Percentiles rank a stretch among this genome's conserved stretches.
phyloP scores from a whole-genome alignment of 1,140 invertebrate species.

The Chelonus insularis region DNA sequence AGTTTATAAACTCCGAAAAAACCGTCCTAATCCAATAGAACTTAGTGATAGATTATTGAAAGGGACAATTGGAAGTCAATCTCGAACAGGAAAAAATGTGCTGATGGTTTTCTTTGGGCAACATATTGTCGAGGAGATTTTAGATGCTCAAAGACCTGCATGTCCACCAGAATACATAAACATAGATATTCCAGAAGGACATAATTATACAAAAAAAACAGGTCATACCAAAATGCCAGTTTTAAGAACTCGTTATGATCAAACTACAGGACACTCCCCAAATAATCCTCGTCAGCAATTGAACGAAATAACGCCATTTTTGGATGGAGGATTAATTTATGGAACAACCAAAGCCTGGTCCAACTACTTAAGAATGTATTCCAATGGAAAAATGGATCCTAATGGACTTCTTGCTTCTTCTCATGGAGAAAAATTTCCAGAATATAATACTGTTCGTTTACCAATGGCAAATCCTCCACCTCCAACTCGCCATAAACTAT shows the following conservation, averaged over 20 bases:
- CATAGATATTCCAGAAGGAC: constrained; percentile 58
- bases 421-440: constrained; percentile 58
- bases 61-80: constrained; percentile 56
- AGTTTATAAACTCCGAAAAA: constrained; percentile 59
- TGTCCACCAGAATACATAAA: constrained; percentile 67
- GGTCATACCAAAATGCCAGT: constrained; percentile 56
- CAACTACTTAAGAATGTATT: constrained; percentile 60
- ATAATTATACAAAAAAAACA: constrained; percentile 43
- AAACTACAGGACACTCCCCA: constrained; percentile 57
- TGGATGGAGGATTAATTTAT: constrained; percentile 67
- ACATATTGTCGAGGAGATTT: constrained; percentile 68
- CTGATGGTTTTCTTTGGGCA: constrained; percentile 72
- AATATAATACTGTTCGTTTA: constrained; percentile 58
- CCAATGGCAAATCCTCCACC: constrained; percentile 67
- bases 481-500: constrained; percentile 57
- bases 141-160: constrained; percentile 64
- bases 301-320: constrained; percentile 67
- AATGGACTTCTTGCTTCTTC: constrained; percentile 55
- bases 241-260: constrained; percentile 59
- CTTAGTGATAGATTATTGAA: constrained; percentile 62
- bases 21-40: constrained; percentile 62
- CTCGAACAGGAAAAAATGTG: constrained; percentile 65
- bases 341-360: constrained; percentile 65
- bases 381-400: constrained; percentile 56
- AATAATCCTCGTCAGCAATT: constrained; percentile 66